Conservation (phyloP, 2,113 vertebrate genomes). For the Channa maculata region DNA sequence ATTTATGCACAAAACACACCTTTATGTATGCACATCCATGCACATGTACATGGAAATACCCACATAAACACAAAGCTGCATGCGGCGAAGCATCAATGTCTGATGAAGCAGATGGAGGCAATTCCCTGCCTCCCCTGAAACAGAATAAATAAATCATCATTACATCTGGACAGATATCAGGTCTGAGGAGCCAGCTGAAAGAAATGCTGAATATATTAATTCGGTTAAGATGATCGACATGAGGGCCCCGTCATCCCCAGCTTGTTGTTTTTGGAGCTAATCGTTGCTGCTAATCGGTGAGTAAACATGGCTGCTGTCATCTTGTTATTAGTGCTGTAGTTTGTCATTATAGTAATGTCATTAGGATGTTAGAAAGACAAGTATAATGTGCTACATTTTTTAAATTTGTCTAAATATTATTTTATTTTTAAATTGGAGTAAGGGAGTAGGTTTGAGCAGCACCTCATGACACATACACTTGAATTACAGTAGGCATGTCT, state of each 20-base stretch:
- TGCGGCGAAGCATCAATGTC: constrained; percentile 4
- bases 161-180: constrained; percentile 57
- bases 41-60: neutral
- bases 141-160: constrained; percentile 65
- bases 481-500: neutral
- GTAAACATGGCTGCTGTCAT: constrained; percentile 71
- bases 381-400: rapidly evolving
- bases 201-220: constrained; percentile 50
- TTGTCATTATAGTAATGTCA: neutral
- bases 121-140: constrained; percentile 38
- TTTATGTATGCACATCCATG: neutral
- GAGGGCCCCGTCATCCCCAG: constrained; percentile 50
- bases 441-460: neutral
- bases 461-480: neutral
- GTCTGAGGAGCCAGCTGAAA: constrained; percentile 44
- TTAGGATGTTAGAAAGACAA: neutral
- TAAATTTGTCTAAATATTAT: neutral
- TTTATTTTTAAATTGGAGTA: neutral
- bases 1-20: neutral
- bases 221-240: constrained; percentile 45
- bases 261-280: constrained; percentile 69
- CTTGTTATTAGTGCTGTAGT: too few species aligned
- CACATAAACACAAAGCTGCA: constrained; percentile 12
- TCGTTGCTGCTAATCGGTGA: constrained; percentile 82
- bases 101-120: constrained; percentile 63